Evolutionary conservation across 2,888 invertebrate genomes (phyloP), one percentile per base, ranked within the genome.

Genomic region (Cataglyphis albicans): DNA sequence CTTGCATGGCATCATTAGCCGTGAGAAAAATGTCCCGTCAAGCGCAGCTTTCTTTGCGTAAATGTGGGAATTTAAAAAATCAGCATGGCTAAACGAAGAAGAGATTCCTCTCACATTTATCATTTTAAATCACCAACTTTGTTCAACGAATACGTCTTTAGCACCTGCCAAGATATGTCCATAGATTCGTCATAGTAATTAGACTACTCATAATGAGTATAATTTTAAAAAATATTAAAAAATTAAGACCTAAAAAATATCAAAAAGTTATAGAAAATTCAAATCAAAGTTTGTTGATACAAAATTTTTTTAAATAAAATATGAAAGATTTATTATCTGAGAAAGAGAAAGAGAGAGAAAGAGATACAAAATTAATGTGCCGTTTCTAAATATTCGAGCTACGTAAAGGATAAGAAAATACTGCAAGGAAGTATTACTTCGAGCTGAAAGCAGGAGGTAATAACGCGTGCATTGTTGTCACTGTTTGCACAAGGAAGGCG

Each of bases 391-490:
- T 68, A 78, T 57, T 41, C 41, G 32, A 18, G 44, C 3, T 15
- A 21, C 41, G 57, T 41, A 41, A 78, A 76, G 25, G 67, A 64
- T 75, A 18, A 29, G 32, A 65, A 57, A 15, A 57, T 6, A 41
- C 3, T 29, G 12, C 57, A 44, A 78, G 32, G 18, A 44, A 44
- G 32, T 52, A n/a, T 78, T 32, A 21, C n/a, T 15, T 57, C n/a
- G 18, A 68, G 21, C 57, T 70, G 15, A 68, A 25, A 78, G 44
- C 59, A 57, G 15, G 25, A 59, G 35, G n/a, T 74, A 81, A 74
- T 74, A 75, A 52, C 63, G 38, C 38, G 29, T 81, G 63, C 72
- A 59, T 59, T 44, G 44, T 70, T 32, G 59, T 32, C 44, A 1
- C 35, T 44, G 57, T 21, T 78, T 70, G 32, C 21, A 44, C 21